Evolutionary conservation across 2,113 vertebrate genomes (phyloP), one percentile per base, ranked within the genome.

Genomic region (Festucalex cinctus): DNA sequence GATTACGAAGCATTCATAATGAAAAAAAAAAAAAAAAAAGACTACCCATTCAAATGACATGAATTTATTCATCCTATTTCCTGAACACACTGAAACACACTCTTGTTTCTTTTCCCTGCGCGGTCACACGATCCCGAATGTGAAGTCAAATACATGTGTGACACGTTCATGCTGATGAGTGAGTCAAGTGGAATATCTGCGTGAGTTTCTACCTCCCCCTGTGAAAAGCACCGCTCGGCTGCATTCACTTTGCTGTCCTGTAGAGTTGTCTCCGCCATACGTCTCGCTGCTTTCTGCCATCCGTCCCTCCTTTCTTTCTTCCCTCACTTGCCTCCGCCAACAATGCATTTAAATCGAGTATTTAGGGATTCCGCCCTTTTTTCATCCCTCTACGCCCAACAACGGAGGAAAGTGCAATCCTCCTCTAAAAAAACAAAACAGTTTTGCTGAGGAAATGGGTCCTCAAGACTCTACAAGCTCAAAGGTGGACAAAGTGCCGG

Each of bases 341-440:
- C 83, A 86, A 84, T 87, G 88, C 89, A 90, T 89, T 89, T 88
- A 86, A 90, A 89, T 85, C 56, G 76, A 63, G 77, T 79, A 75
- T 88, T 89, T 84, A 76, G 71, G 80, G 76, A 83, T 85, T 83
- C 75, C 6, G 61, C 62, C 73, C 59, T 75, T 75, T 71, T 59
- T 20, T 73, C 79, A 60, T 83, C 56, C 67, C 73, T 71, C 74
- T 71, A 65, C 71, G 74, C 72, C 78, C 69, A 51, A 64, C 63
- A 73, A 81, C 66, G 54, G 44, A 75, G 69, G 81, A 81, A 83
- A 82, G 66, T 80, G 68, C 78, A 76, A 76, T 80, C 74, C 73
- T 56, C 70, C 76, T 9, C 20, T 6, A 19, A 82, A 79, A 74
- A 78, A 70, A 57, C 56, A n/a, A 80, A 74, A 43, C 48, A n/a